These are phyloP conservation scores for Sarcophaga variegata DNA, from an alignment of 2,888 invertebrate genomes.

Conservation along the genomic window DNA sequence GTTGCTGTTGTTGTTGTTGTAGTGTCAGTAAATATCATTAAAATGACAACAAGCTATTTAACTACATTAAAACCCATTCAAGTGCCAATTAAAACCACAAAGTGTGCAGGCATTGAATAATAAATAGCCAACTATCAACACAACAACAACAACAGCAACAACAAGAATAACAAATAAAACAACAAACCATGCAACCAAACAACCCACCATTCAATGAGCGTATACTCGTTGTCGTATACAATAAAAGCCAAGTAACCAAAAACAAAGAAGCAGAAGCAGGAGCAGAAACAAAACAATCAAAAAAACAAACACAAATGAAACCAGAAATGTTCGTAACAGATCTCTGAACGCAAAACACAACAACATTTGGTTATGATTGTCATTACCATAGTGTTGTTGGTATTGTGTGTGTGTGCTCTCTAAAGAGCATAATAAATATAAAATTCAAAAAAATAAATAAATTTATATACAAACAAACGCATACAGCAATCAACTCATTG, in stretches of 20 bases:
- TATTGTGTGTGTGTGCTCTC: not conserved
- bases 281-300: not conserved
- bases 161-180: slow-evolving; percentile 9
- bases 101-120: slow-evolving; percentile 67
- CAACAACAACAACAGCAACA: slow-evolving; percentile 24
- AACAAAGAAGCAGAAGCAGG: not conserved
- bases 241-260: slow-evolving; percentile 20
- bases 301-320: slow-evolving; percentile 7
- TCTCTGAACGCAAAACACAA: slow-evolving; percentile 16
- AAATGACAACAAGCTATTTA: slow-evolving; percentile 67
- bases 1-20: slow-evolving; percentile 29
- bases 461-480: not conserved
- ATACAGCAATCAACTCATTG: slow-evolving; percentile 29
- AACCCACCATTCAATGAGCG: slow-evolving; percentile 4
- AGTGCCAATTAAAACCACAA: slow-evolving; percentile 70
- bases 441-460: not conserved
- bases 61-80: slow-evolving; percentile 69
- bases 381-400: not conserved
- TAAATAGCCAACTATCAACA: slow-evolving; percentile 63
- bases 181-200: slow-evolving; percentile 9
- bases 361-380: slow-evolving; percentile 48
- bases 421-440: not conserved
- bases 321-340: slow-evolving; percentile 44
- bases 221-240: not conserved
- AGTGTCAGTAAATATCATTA: slow-evolving; percentile 66